Evolutionary conservation across 53 echinoderm and acorn worm genomes (phyloP).

Genomic region (Patiria pectinifera): DNA sequence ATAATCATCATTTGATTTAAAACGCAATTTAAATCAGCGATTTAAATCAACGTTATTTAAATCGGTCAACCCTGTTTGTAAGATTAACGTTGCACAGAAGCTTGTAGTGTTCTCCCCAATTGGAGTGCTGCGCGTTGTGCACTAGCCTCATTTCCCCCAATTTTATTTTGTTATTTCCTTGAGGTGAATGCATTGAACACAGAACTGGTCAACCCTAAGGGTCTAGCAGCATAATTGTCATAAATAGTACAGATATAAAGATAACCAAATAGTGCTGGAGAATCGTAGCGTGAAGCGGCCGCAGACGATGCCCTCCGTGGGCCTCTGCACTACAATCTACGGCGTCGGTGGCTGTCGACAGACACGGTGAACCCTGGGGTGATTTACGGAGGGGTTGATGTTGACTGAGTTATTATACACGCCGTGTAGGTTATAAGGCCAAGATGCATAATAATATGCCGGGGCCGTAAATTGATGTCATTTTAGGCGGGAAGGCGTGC

Average conservation of each 20-base stretch:
- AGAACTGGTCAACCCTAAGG: not conserved
- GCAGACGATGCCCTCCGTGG: constrained; percentile 45
- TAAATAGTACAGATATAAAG: not conserved
- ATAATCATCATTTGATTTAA: no score
- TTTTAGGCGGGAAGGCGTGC: not conserved
- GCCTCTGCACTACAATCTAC: constrained; percentile 34
- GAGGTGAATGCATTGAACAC: not conserved
- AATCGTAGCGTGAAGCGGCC: constrained; percentile 9
- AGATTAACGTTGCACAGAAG: not conserved
- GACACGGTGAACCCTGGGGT: constrained; percentile 52
- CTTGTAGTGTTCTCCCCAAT: not conserved
- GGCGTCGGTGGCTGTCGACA: constrained; percentile 53
- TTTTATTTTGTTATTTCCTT: not conserved
- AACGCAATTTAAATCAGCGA: no score
- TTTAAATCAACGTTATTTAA: no score
- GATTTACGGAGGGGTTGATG: constrained; percentile 11
- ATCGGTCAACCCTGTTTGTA: no score
- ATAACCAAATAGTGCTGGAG: not conserved
- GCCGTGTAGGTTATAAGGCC: not conserved
- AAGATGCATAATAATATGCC: constrained; percentile 5
- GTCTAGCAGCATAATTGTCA: not conserved
- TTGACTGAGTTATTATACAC: constrained; percentile 39
- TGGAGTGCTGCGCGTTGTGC: not conserved
- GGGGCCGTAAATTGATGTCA: not conserved
- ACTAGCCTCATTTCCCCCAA: not conserved